Evolutionary conservation across 1,140 invertebrate species (phyloP), one percentile per base, ranked within the genome.

Genomic region (Anagrus nilaparvatae): DNA sequence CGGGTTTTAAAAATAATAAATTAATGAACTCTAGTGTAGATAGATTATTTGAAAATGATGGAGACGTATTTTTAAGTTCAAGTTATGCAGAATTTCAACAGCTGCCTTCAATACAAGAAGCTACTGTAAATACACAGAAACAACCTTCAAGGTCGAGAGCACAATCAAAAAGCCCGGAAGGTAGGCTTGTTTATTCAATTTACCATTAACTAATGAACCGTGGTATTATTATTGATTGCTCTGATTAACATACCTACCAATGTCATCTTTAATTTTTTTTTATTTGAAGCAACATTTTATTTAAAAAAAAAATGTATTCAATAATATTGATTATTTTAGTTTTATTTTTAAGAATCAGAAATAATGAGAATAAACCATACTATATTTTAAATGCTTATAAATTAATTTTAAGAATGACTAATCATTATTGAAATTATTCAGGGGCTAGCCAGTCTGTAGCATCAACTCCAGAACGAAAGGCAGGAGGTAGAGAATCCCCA

Each of bases 1-100:
- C 84, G 4, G 79, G 78, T 2, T 80, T 81, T 14, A 82, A 81
- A 50, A 78, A 77, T 31, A 81, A 74, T 60, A 87, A 88, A 69
- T 58, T 83, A 3, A 94, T 94, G 88, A 87, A 88, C 43, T 83
- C 85, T 6, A 93, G 89, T 3, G 88, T 94, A 19, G 88, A 93
- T 60, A 76, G 86, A 52, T 65, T 94, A 5, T 94, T 94, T 53
- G 84, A 88, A 56, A 84, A 80, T 50, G 78, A 82, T 56, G 69
- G 71, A 4, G 79, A 81, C 37, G 79, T 81, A 12, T 81, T 80
- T 57, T 60, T 78, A 5, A 80, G 77, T 48, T 78, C 75, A 43
- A 79, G 74, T 55, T 79, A 77, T 48, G 72, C 71, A 0, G 78
- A 80, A 28, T 77, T 76, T 45, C 74, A 76, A 53, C 71, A 76